phyloP scores from a whole-genome alignment of 2,888 invertebrate genomes.

The Gerris lacustris region DNA sequence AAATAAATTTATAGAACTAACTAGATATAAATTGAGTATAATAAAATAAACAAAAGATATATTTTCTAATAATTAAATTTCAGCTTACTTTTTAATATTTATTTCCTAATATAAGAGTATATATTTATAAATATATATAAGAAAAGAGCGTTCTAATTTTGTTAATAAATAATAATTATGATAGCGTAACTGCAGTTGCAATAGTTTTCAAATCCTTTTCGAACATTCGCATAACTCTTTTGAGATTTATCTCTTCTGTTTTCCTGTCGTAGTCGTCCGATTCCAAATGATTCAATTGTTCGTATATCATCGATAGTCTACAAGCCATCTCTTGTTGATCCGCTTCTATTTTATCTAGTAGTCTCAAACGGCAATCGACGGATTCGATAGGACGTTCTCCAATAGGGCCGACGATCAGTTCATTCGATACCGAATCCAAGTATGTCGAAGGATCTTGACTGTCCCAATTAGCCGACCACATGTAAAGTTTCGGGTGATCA shows the following conservation, averaged over 20 bases:
- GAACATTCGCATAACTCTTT: neutral
- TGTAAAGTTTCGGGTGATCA: slow-evolving; percentile 71
- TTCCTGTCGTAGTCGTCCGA: neutral
- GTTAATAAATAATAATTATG: neutral
- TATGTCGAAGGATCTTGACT: neutral
- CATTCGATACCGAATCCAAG: slow-evolving; percentile 45
- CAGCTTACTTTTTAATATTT: no score
- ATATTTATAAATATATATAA: no score
- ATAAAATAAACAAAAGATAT: no score
- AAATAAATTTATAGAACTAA: no score
- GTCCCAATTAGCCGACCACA: slow-evolving; percentile 78
- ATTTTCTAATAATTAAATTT: no score
- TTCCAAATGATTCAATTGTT: slow-evolving; percentile 43
- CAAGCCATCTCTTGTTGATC: slow-evolving; percentile 60
- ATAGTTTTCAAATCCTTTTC: neutral
- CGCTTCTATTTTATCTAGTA: slow-evolving; percentile 64
- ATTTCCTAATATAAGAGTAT: no score
- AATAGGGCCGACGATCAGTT: slow-evolving; percentile 44
- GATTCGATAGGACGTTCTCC: slow-evolving; percentile 66
- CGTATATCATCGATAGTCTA: slow-evolving; percentile 59
- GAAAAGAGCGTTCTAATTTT: no score
- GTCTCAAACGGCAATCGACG: slow-evolving; percentile 59
- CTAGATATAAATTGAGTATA: no score
- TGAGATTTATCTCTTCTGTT: neutral
- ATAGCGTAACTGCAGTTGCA: neutral